These are phyloP conservation scores for Athene cunicularia DNA, from an alignment of 2,113 vertebrate species.

Conservation along the genomic window DNA sequence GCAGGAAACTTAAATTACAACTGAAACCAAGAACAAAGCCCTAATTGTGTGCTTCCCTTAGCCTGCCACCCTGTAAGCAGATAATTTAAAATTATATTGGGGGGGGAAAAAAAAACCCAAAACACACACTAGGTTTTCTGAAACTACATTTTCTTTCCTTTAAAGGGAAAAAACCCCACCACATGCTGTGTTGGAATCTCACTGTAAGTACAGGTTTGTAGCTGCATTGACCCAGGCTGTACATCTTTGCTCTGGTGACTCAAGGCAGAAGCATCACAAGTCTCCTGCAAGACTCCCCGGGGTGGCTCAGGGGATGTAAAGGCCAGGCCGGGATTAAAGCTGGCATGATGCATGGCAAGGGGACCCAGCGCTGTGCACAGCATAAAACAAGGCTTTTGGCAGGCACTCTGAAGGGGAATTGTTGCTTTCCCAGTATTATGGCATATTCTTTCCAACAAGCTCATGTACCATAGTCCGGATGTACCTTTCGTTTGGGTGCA, in stretches of 20 bases:
- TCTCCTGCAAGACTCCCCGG: neutral
- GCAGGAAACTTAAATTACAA: neutral
- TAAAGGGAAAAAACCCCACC: neutral
- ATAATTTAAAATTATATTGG: neutral
- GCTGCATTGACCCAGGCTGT: neutral
- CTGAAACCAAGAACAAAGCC: neutral
- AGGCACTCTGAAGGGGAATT: neutral
- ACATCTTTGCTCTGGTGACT: neutral
- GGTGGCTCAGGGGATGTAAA: accelerated
- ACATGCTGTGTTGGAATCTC: neutral
- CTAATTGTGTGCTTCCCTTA: neutral
- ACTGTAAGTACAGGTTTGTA: neutral
- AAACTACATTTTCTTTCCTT: slow-evolving; percentile 3
- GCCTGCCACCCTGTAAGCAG: neutral
- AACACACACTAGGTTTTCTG: neutral
- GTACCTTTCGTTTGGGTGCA: neutral
- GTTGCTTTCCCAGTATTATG: neutral
- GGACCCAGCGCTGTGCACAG: neutral
- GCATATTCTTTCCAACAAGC: neutral
- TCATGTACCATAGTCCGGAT: neutral
- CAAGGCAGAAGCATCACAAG: neutral
- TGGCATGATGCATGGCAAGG: accelerated
- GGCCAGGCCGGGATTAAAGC: neutral
- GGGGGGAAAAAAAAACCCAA: neutral
- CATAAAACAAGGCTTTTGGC: neutral